Evolutionary conservation across 1,140 invertebrate genomes (phyloP).

Genomic region (Probaryconus sp.): DNA sequence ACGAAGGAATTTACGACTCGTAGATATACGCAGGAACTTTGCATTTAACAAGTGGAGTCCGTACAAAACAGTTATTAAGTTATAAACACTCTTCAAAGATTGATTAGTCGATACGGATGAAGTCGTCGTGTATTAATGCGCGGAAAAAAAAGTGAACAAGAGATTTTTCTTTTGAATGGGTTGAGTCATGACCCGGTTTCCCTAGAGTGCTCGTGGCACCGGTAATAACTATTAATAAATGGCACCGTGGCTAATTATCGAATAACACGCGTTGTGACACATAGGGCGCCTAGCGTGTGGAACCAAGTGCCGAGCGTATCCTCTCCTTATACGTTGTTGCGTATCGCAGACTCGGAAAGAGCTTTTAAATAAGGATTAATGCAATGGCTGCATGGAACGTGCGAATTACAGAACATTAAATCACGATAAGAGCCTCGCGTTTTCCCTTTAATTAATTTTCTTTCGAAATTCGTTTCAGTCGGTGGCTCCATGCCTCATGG

Average conservation of each 20-base stretch:
- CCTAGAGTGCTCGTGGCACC: background rate
- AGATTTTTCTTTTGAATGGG: background rate
- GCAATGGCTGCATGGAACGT: conserved; percentile 49
- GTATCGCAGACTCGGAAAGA: conserved; percentile 23
- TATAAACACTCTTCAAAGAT: conserved; percentile 11
- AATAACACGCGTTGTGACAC: conserved; percentile 55
- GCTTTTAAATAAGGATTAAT: conserved; percentile 62
- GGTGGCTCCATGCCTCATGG: conserved; percentile 30
- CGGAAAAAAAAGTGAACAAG: conserved; percentile 1
- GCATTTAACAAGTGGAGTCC: background rate
- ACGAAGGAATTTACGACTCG: no score
- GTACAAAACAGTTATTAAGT: conserved; percentile 1
- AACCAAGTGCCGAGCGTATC: conserved; percentile 45
- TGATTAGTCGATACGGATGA: conserved; percentile 24
- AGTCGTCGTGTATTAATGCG: conserved; percentile 36
- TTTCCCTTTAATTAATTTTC: conserved; percentile 56
- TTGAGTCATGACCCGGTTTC: conserved; percentile 19
- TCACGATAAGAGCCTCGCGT: conserved; percentile 47
- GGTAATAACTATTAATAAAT: conserved; percentile 52
- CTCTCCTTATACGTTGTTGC: conserved; percentile 25
- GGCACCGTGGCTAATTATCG: conserved; percentile 46
- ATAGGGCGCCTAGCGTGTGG: conserved; percentile 45
- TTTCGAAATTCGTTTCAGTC: conserved; percentile 33
- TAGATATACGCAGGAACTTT: no score
- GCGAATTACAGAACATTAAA: conserved; percentile 55